Evolutionary conservation across 2,888 invertebrate genomes (phyloP).

Genomic region (Chymomyza amoena): DNA sequence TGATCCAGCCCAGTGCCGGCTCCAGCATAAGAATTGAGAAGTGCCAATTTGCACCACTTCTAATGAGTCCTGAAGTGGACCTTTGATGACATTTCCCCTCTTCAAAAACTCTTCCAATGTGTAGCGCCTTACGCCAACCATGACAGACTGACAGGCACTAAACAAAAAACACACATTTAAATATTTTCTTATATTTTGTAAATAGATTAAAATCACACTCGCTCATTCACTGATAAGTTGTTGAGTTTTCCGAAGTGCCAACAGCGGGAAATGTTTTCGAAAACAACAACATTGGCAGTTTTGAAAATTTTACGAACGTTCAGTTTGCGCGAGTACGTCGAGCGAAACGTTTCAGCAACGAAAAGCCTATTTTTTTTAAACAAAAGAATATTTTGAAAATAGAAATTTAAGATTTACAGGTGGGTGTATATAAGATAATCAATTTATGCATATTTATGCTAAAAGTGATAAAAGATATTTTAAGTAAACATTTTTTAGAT

Average conservation of each 20-base stretch:
- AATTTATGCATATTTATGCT: background rate
- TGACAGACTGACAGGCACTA: background rate
- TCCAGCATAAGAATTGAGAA: no score
- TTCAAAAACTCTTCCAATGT: background rate
- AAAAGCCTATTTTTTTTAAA: conserved; percentile 10
- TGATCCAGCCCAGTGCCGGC: no score
- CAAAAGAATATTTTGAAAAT: conserved; percentile 29
- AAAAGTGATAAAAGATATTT: background rate
- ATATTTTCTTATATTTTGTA: conserved; percentile 56
- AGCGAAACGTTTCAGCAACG: conserved; percentile 23
- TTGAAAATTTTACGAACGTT: conserved; percentile 48
- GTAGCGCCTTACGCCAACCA: background rate
- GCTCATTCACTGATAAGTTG: conserved; percentile 45
- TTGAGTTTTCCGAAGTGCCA: conserved; percentile 43
- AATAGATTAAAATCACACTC: conserved; percentile 60
- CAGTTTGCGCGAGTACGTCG: conserved; percentile 46
- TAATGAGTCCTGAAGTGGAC: no score
- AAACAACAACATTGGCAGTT: conserved; percentile 45
- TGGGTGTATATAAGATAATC: conserved; percentile 40
- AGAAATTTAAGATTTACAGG: conserved; percentile 57
- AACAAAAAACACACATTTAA: background rate
- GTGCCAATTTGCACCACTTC: no score
- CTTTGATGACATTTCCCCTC: no score
- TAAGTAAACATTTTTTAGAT: background rate
- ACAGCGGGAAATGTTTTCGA: conserved; percentile 22